Evolutionary conservation across 2,113 vertebrate genomes (phyloP).

Genomic region (Galbula dea): DNA sequence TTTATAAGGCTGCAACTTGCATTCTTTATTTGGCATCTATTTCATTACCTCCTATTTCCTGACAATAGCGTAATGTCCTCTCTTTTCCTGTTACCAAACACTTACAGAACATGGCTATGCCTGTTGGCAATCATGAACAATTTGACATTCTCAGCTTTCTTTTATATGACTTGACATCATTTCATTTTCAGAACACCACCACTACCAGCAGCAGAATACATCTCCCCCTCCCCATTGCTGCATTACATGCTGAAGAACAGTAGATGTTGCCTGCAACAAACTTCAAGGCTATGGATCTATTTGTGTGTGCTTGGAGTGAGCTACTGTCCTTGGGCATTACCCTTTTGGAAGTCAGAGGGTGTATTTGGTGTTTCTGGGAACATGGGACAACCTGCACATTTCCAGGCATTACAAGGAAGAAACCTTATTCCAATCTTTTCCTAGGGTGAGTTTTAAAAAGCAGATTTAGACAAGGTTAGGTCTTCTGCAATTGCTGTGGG

Average conservation of each 20-base stretch:
- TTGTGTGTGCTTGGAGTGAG: background rate
- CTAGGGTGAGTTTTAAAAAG: background rate
- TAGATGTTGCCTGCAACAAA: background rate
- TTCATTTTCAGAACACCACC: background rate
- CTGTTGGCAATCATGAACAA: conserved; percentile 53
- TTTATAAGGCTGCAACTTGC: conserved; percentile 18
- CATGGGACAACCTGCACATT: background rate
- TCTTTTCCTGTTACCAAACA: conserved; percentile 78
- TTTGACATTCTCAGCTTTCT: conserved; percentile 28
- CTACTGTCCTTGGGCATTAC: accelerated
- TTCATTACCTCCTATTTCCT: conserved; percentile 74
- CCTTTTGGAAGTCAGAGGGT: background rate
- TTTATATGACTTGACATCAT: background rate
- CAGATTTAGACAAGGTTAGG: background rate
- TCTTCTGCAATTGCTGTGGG: background rate
- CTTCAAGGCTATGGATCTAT: background rate
- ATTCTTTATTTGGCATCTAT: conserved; percentile 45
- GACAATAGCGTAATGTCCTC: conserved; percentile 61
- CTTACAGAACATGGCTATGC: conserved; percentile 63
- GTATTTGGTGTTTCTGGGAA: background rate
- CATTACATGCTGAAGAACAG: background rate
- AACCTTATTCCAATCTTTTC: background rate
- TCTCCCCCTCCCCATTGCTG: background rate
- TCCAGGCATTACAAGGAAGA: background rate
- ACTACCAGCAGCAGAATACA: background rate